Base-by-base conservation (phyloP, 2,888 invertebrate genomes). In the Cerceris ruficornis region DNA sequence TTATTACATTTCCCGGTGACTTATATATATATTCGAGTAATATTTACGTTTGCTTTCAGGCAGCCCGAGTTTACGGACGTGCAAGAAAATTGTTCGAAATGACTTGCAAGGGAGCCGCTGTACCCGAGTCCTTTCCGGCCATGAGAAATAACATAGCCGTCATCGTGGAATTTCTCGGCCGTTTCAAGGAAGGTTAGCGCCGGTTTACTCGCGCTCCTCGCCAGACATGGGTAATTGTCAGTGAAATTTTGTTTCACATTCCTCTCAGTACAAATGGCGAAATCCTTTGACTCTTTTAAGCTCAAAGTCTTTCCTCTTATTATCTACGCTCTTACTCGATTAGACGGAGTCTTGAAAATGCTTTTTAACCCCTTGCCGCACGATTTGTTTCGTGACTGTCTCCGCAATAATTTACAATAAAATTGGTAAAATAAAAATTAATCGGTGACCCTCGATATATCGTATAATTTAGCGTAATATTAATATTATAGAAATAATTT, bases 141-240 rank as follows among this genome's bases (percentile, higher is more conserved):
- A 83, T 62, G 75, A 62, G 73, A 81, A 84, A 81, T 79, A 81
- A 79, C 79, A 59, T 58, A n/a, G 62, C 62, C 59, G 77, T 79
- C 76, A 66, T 77, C 61, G 65, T 17, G 50, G 59, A 73, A 72
- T 80, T 67, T 77, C 68, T 60, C 62, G 70, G 62, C 59, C 41
- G 2, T 75, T 79, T 59, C 59, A 59, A 6, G 7, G 46, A 28
- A 69, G 55, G 13, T 60, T 55, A 68, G 42, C 46, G 1, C 15
- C 55, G 11, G 49, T 41, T 69, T 2, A 41, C 17, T 28, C 17
- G 43, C 4, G 2, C 61, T 28, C 57, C 39, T 52, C 17, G 17
- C 7, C 14, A n/a, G 60, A 28, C 13, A 60, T 8, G 9, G 14
- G 0, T 61, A 67, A 71, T 61, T 58, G 39, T 66, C 46, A 46